phyloP scores from a whole-genome alignment of 1,140 invertebrate genomes.

The Archegozetes longisetosus region DNA sequence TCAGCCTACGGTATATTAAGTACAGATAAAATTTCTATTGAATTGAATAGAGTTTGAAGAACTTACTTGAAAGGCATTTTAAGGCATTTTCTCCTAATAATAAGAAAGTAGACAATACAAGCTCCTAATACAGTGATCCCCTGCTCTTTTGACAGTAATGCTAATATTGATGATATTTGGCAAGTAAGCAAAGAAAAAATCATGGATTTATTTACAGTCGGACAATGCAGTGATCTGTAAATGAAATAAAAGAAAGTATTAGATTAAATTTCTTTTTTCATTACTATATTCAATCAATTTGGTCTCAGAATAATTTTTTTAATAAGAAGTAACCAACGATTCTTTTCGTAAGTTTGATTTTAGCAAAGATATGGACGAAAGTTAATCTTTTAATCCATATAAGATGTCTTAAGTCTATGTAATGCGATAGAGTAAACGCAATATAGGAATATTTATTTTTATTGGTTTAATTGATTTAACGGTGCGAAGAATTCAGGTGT shows the following conservation, averaged over 20 bases:
- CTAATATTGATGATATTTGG: conserved; percentile 18
- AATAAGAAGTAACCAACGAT: no score
- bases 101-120: conserved; percentile 15
- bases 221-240: background rate
- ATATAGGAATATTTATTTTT: background rate
- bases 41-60: no score
- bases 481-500: background rate
- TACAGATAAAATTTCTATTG: background rate
- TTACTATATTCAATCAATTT: no score
- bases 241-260: background rate
- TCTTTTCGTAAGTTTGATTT: no score
- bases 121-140: conserved; percentile 32
- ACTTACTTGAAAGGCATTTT: background rate
- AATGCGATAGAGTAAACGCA: no score
- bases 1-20: no score
- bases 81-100: background rate
- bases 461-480: background rate
- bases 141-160: conserved; percentile 34
- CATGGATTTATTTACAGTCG: background rate
- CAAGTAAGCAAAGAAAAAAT: background rate
- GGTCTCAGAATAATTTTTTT: no score
- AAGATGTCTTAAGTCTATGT: no score
- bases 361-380: no score
- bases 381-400: no score
- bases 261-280: no score